Conservation (phyloP, 2,113 vertebrate species). For the Pollimyrus isidori region DNA sequence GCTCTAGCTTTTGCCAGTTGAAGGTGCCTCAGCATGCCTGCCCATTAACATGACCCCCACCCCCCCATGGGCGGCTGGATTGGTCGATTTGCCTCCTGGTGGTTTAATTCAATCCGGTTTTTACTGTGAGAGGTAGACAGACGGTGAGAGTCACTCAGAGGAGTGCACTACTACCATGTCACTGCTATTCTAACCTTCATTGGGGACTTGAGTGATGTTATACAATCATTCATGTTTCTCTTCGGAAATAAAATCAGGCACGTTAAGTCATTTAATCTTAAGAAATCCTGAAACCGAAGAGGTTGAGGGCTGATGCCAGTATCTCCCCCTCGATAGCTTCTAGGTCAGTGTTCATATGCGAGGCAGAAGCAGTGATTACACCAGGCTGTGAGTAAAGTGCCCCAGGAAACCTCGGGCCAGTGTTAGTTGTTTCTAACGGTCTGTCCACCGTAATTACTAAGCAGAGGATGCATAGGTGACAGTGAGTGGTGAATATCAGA, state of each 20-base stretch:
- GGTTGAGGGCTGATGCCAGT: no score
- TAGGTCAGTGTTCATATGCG: neutral
- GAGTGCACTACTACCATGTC: constrained; percentile 26
- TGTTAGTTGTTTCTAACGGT: neutral
- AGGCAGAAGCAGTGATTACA: constrained; percentile 22
- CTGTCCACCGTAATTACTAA: neutral
- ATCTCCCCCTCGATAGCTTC: constrained; percentile 3
- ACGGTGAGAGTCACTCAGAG: constrained; percentile 40
- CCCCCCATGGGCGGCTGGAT: neutral
- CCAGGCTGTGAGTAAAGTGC: neutral
- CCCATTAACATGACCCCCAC: constrained; percentile 27
- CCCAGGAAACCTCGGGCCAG: neutral
- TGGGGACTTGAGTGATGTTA: neutral
- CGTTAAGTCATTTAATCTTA: constrained; percentile 15
- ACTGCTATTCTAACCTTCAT: constrained; percentile 39
- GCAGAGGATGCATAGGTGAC: neutral
- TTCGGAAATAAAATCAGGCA: constrained; percentile 33
- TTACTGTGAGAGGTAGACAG: constrained; percentile 29
- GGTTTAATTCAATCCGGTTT: constrained; percentile 39
- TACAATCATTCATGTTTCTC: constrained; percentile 18
- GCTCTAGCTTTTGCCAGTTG: neutral
- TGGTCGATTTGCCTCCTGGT: constrained; percentile 35
- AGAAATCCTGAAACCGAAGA: constrained; percentile 15
- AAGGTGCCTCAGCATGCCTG: constrained; percentile 9
- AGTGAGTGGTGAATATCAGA: neutral